Conservation (phyloP, 2,888 invertebrate genomes). For the Limnephilus lunatus region DNA sequence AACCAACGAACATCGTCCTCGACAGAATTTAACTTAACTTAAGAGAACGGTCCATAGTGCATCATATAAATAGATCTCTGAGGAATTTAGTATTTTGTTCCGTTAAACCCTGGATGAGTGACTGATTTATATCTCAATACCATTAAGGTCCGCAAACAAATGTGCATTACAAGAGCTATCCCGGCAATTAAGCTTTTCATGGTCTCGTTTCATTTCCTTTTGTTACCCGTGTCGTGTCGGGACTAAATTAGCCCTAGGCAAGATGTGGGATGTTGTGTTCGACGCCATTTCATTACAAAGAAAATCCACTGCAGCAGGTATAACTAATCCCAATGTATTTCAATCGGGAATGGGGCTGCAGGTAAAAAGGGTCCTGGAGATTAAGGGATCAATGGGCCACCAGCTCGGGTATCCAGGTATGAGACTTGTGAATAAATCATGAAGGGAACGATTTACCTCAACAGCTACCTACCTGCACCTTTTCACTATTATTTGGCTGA, state of each 20-base stretch:
- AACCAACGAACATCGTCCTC: background rate
- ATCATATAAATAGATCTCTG: background rate
- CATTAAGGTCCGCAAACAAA: background rate
- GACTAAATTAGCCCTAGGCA: conserved; percentile 16
- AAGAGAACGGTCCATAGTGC: background rate
- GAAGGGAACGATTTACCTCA: background rate
- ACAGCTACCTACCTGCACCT: conserved; percentile 5
- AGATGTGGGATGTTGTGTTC: conserved; percentile 12
- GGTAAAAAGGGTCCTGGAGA: conserved; percentile 8
- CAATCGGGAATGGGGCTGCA: conserved; percentile 4
- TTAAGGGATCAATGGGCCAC: background rate
- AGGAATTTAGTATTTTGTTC: background rate
- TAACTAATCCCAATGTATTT: conserved; percentile 24
- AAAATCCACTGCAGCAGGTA: background rate
- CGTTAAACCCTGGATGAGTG: background rate
- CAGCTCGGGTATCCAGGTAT: background rate
- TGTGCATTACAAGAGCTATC: conserved; percentile 8
- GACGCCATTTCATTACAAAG: conserved; percentile 33
- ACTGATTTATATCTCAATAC: background rate
- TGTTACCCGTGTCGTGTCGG: background rate
- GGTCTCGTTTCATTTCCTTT: background rate
- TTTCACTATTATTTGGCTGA: background rate
- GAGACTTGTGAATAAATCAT: conserved; percentile 7
- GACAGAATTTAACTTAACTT: background rate
- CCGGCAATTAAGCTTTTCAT: conserved; percentile 7